These are phyloP conservation scores for Umimayanthus kanabou DNA, from an alignment of 92 coral and sea anemone genomes.

Conservation along the genomic window DNA sequence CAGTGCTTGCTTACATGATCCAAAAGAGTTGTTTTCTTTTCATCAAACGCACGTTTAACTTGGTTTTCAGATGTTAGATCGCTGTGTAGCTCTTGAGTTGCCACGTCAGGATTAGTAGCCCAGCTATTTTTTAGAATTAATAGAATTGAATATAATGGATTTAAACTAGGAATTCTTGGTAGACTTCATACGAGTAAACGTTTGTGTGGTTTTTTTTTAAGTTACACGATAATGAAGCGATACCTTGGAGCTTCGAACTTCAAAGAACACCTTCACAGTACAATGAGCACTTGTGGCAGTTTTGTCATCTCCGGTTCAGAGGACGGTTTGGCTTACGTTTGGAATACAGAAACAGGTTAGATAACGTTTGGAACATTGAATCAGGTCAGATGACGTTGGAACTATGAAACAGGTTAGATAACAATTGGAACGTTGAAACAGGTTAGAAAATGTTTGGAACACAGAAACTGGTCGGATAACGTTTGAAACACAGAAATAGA, in stretches of 20 bases:
- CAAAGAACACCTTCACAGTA: constrained; percentile 94
- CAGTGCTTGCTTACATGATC: too few relatives aligned
- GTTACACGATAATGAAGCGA: constrained; percentile 87
- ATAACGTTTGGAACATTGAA: neutral
- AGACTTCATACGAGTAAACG: neutral
- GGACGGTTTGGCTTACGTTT: constrained; percentile 92
- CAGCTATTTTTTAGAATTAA: too few relatives aligned
- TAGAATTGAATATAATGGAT: neutral
- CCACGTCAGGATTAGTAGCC: too few relatives aligned
- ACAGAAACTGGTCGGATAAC: constrained; percentile 67
- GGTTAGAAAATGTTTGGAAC: neutral
- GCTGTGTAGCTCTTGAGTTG: too few relatives aligned
- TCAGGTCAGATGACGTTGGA: too few relatives aligned
- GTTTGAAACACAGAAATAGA: constrained; percentile 93
- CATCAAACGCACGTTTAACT: too few relatives aligned
- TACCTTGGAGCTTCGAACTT: constrained; percentile 94
- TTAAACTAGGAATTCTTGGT: neutral
- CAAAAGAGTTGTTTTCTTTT: too few relatives aligned
- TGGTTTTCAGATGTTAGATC: too few relatives aligned
- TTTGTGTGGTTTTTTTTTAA: neutral
- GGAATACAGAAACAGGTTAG: constrained; percentile 87
- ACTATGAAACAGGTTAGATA: too few relatives aligned
- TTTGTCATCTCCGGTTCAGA: constrained; percentile 98
- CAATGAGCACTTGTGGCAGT: constrained; percentile 91
- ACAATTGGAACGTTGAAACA: too few relatives aligned